phyloP scores from a whole-genome alignment of 2,888 invertebrate genomes.

The Brachyptera putata region DNA sequence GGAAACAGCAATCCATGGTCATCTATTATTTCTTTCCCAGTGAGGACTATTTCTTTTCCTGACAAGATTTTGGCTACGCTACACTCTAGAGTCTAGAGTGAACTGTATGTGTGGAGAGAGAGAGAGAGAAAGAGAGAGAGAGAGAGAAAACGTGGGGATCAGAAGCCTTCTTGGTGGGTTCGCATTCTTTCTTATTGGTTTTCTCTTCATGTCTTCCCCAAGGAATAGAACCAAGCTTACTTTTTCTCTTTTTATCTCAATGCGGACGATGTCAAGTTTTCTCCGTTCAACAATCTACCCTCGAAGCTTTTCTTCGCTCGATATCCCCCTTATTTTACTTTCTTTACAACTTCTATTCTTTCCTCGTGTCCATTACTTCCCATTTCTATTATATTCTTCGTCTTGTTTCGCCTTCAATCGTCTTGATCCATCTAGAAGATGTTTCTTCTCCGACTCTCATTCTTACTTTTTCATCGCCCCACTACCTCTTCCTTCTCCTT shows the following conservation, averaged over 20 bases:
- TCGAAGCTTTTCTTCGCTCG: slow-evolving; percentile 18
- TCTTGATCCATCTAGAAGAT: slow-evolving; percentile 8
- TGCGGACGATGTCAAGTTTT: neutral
- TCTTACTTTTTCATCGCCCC: neutral
- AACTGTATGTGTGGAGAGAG: slow-evolving; percentile 5
- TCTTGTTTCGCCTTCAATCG: slow-evolving; percentile 1
- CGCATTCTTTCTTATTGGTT: slow-evolving; percentile 22
- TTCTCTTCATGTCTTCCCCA: slow-evolving; percentile 18
- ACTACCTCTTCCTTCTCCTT: neutral
- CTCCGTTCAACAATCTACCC: slow-evolving; percentile 8
- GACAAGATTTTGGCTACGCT: slow-evolving; percentile 11
- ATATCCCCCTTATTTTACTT: slow-evolving; percentile 21
- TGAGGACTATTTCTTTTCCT: slow-evolving; percentile 17
- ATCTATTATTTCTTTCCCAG: slow-evolving; percentile 11
- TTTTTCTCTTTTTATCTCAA: neutral
- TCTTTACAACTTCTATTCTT: slow-evolving; percentile 18
- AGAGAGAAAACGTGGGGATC: slow-evolving; percentile 5
- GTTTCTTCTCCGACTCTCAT: slow-evolving; percentile 7
- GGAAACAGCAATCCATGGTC: neutral
- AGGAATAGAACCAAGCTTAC: slow-evolving; percentile 5
- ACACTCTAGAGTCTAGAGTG: too few relatives aligned
- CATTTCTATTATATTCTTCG: slow-evolving; percentile 6
- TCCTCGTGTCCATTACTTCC: slow-evolving; percentile 18
- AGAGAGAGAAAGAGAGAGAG: too few relatives aligned
- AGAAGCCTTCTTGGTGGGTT: slow-evolving; percentile 13